Evolutionary conservation across 1,140 invertebrate species (phyloP), one percentile per base, ranked within the genome.

Genomic region (Aphidius gifuensis): DNA sequence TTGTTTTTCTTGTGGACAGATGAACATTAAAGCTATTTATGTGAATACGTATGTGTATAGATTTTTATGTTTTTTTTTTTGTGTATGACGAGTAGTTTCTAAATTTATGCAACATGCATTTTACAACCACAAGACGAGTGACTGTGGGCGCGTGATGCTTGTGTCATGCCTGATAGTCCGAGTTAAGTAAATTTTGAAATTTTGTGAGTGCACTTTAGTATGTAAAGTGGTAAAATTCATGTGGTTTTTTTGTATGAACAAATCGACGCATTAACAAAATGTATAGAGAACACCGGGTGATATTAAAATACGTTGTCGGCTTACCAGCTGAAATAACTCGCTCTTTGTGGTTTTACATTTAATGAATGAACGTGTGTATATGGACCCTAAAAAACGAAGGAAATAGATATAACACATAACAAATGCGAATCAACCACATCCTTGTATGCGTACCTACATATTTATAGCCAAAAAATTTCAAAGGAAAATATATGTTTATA

Each of bases 131-230:
- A 62, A 44, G 21, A 61, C 60, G 23, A 54, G 53, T 53, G 42
- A 38, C 40, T 57, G 38, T 23, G 47, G 16, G 47, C 61, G 55
- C 54, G 61, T 58, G 61, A 58, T 56, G 47, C 53, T 8, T 46
- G 55, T 63, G 55, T 49, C 56, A 50, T 54, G 60, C 39, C 38
- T 49, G 61, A 58, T 63, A 63, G 61, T 63, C 61, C 56, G 45
- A 4, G 56, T 43, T 63, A 63, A 63, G 61, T 63, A 63, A 63
- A 63, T 63, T 63, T 63, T 55, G 53, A 63, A 63, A 63, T 63
- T 63, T 63, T 55, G 53, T 21, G 56, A 63, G 61, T 63, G 61
- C 61, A 63, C 61, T 63, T 63, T 63, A 58, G 61, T 58, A 63
- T 63, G 61, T 42, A 58, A 63, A 63, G 61, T 63, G 56, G 55